Evolutionary conservation across 2,113 vertebrate genomes (phyloP).

Genomic region (Potamarius usumacintae): DNA sequence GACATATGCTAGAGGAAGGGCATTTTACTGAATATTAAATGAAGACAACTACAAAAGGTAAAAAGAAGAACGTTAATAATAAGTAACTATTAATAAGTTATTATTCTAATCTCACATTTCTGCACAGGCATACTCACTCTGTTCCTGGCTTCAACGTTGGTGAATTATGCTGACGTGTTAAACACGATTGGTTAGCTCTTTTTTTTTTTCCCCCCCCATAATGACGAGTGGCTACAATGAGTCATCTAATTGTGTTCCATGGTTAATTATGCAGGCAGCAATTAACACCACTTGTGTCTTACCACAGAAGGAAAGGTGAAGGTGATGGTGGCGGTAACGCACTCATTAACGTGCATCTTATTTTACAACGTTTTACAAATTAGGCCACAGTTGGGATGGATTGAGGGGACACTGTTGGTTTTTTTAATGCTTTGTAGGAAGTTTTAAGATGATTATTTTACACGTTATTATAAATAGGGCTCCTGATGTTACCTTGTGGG

Average conservation of each 20-base stretch:
- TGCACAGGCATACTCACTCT: not conserved
- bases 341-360: not conserved
- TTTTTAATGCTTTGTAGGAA: not conserved
- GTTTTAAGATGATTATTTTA: not conserved
- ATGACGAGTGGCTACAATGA: not conserved
- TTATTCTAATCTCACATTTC: not conserved
- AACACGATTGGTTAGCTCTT: too few species aligned
- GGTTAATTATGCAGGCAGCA: not conserved
- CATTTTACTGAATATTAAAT: not conserved
- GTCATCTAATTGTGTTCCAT: not conserved
- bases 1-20: not conserved
- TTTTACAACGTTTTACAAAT: not conserved
- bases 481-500: constrained; percentile 82
- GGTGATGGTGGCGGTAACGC: not conserved
- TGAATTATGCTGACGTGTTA: not conserved
- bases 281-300: not conserved
- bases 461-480: not conserved
- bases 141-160: not conserved
- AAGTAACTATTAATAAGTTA: too few species aligned
- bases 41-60: not conserved
- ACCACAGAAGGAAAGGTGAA: not conserved
- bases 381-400: not conserved
- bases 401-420: not conserved
- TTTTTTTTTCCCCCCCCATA: too few species aligned
- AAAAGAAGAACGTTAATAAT: not conserved